Conservation (phyloP, 2,113 vertebrate genomes). For the Mixornis gularis region DNA sequence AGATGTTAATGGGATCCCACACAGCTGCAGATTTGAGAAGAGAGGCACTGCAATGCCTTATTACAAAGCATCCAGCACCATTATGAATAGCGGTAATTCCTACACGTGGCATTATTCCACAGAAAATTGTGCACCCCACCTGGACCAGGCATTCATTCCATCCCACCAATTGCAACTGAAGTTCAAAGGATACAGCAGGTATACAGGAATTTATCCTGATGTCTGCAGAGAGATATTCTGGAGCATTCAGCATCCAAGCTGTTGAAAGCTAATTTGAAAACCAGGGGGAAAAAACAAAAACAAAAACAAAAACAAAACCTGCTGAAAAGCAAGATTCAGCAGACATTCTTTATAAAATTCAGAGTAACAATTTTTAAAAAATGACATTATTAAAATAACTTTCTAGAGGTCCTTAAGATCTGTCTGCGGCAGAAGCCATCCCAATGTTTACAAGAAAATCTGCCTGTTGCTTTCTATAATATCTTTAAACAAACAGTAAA, state of each 20-base stretch:
- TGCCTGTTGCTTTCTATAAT: rapidly evolving
- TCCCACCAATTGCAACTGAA: not conserved
- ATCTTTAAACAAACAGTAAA: not conserved
- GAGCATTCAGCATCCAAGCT: not conserved
- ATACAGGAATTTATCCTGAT: not conserved
- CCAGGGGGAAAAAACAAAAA: not conserved
- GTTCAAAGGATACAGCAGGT: not conserved
- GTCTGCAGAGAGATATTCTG: rapidly evolving
- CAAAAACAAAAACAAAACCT: not conserved
- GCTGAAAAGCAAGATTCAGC: not conserved
- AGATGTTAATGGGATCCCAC: not conserved
- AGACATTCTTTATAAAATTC: not conserved
- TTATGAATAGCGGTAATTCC: not conserved
- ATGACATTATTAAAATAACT: not conserved
- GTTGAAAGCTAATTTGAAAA: not conserved
- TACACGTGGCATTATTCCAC: not conserved
- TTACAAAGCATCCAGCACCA: not conserved
- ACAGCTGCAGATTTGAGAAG: not conserved
- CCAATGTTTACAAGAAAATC: rapidly evolving
- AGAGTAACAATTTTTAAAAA: not conserved
- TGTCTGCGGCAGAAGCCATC: not conserved
- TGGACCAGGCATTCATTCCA: not conserved
- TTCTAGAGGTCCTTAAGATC: not conserved
- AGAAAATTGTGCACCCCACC: not conserved
- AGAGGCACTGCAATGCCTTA: not conserved